phyloP scores from a whole-genome alignment of 2,888 invertebrate species.

The Nipponacmea schrenckii region DNA sequence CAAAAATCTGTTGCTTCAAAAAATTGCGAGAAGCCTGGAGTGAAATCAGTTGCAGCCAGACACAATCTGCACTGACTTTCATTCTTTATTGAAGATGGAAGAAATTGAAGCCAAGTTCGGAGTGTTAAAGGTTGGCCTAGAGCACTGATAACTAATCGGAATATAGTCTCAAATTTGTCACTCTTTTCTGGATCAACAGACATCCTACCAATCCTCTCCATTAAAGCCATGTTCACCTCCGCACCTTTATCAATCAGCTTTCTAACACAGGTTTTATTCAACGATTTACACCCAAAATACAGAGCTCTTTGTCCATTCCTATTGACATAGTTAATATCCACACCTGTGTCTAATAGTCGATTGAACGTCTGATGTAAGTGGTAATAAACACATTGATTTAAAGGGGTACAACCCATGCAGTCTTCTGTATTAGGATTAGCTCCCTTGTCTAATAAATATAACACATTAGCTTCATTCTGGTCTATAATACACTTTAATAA shows the following conservation, averaged over 20 bases:
- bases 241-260: not conserved
- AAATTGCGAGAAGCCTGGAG: too few species aligned
- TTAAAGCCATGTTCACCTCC: not conserved
- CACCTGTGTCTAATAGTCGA: not conserved
- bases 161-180: not conserved
- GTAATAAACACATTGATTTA: not conserved
- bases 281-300: not conserved
- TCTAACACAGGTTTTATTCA: not conserved
- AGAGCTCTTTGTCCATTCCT: not conserved
- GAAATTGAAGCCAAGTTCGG: not conserved
- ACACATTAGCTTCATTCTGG: not conserved
- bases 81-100: too few species aligned
- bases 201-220: not conserved
- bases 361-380: not conserved
- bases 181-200: not conserved
- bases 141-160: not conserved
- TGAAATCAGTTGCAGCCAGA: too few species aligned
- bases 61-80: too few species aligned
- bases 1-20: too few species aligned
- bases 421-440: not conserved
- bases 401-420: constrained; percentile 1
- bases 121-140: not conserved
- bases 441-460: not conserved
- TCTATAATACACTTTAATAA: not conserved
- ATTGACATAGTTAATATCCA: not conserved